Conservation (phyloP, 1,140 invertebrate species). For the Artemia franciscana region DNA sequence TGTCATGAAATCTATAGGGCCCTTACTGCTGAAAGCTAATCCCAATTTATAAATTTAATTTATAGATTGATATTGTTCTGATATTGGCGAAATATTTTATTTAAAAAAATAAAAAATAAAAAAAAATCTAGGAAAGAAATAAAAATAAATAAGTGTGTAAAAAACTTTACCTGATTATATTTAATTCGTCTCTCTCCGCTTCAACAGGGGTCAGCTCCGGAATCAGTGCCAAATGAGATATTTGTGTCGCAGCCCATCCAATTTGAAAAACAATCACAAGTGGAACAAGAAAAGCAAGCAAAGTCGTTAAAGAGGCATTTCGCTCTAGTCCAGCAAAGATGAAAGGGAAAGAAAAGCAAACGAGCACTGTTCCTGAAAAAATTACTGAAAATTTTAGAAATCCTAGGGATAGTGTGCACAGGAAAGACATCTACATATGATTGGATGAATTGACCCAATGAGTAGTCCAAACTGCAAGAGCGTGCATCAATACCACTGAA, state of each 20-base stretch:
- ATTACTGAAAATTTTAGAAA: slow-evolving; percentile 4
- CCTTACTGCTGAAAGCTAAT: no score
- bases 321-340: slow-evolving; percentile 36
- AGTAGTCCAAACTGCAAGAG: slow-evolving; percentile 3
- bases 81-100: no score
- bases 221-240: slow-evolving; percentile 33
- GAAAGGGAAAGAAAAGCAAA: slow-evolving; percentile 46
- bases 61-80: no score
- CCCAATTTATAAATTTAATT: no score
- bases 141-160: no score
- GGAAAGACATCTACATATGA: background rate
- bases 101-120: no score
- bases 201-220: slow-evolving; percentile 23
- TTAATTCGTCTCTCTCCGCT: slow-evolving; percentile 24
- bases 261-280: slow-evolving; percentile 34
- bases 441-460: background rate
- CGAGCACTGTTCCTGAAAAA: slow-evolving; percentile 28
- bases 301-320: background rate
- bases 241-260: slow-evolving; percentile 32
- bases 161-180: slow-evolving; percentile 22
- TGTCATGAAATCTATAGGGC: no score
- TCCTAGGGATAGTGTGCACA: background rate
- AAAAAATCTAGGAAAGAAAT: no score
- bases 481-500: no score
- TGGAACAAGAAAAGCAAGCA: slow-evolving; percentile 22